Conservation (phyloP, 92 coral and sea anemone species). For the Meandrina meandrites region DNA sequence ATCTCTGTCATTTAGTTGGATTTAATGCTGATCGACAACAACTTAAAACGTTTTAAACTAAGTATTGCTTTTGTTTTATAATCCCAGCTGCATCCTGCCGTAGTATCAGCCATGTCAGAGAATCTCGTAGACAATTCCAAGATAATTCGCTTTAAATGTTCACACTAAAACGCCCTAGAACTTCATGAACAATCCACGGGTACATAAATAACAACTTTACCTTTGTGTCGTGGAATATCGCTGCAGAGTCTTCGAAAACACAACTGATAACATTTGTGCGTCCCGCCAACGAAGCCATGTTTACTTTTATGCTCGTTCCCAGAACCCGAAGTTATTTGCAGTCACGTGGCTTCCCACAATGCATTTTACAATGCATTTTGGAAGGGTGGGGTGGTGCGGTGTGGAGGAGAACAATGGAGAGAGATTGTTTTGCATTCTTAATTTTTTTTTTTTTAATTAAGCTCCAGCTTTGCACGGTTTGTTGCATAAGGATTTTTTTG, state of each 20-base stretch:
- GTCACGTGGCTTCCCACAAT: not conserved
- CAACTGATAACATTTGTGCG: not conserved
- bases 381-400: not conserved
- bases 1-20: no score
- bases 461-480: no score
- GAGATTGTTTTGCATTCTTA: no score
- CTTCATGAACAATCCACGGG: not conserved
- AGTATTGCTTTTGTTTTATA: no score
- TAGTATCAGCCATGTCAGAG: no score
- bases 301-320: not conserved
- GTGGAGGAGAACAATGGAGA: no score
- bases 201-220: not conserved
- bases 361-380: not conserved
- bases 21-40: no score
- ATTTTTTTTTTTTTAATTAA: no score
- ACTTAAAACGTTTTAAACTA: no score
- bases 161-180: not conserved
- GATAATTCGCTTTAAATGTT: not conserved
- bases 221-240: not conserved
- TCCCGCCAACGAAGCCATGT: constrained; percentile 17
- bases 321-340: not conserved
- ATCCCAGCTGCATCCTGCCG: no score
- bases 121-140: no score
- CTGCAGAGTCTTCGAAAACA: not conserved
- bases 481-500: no score